Percentiles rank a stretch among this genome's conserved stretches.
These are phyloP conservation scores for Coelopa pilipes DNA, from an alignment of 2,888 invertebrate species.

Conservation along the genomic window DNA sequence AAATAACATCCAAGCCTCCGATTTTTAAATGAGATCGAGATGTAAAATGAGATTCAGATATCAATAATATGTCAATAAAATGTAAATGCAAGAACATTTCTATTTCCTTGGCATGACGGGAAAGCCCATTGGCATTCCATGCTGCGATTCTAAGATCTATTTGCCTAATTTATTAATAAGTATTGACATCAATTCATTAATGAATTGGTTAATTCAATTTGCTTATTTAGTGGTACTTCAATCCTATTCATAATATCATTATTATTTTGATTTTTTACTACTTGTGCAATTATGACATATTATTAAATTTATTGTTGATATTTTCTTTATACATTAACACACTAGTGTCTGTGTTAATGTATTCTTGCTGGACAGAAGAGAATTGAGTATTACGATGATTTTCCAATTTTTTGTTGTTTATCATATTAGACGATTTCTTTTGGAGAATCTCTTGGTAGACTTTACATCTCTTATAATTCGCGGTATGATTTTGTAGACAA, in stretches of 20 bases:
- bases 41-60: neutral
- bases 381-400: neutral
- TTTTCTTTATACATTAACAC: neutral
- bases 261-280: constrained; percentile 6
- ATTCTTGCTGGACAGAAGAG: neutral
- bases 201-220: too few species aligned
- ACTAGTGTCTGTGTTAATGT: neutral
- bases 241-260: neutral
- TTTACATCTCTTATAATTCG: neutral
- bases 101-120: neutral
- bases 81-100: neutral
- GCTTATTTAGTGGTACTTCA: neutral
- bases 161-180: constrained; percentile 6
- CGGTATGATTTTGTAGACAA: constrained; percentile 5
- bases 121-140: constrained; percentile 3
- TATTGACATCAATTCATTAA: neutral
- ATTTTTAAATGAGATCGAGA: neutral
- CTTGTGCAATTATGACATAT: neutral
- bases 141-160: neutral
- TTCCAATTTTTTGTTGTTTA: constrained; percentile 2
- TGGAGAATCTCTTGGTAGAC: constrained; percentile 1
- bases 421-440: neutral
- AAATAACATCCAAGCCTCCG: neutral
- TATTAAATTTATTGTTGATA: neutral
- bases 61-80: neutral